Conservation (phyloP, 2,113 vertebrate genomes). For the Misgurnus anguillicaudatus region DNA sequence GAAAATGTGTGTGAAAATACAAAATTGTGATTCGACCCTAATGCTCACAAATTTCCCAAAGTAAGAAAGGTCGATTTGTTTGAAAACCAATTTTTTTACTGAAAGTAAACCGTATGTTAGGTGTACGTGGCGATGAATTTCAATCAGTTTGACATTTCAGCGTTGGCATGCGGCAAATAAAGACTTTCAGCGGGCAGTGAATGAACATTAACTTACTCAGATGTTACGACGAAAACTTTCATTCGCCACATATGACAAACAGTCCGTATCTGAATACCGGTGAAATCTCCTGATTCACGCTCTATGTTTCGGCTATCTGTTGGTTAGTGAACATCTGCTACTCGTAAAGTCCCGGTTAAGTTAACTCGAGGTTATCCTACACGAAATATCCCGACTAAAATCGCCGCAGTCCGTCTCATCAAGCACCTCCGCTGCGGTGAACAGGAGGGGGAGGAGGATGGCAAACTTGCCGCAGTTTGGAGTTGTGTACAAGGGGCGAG, state of each 20-base stretch:
- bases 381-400: not conserved
- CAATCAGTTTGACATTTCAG: slow-evolving; percentile 7
- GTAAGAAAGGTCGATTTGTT: slow-evolving; percentile 41
- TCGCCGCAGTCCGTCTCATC: slow-evolving; percentile 54
- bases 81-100: slow-evolving; percentile 19
- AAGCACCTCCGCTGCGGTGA: slow-evolving; percentile 55
- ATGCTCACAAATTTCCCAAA: not conserved
- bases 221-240: not conserved
- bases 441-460: slow-evolving; percentile 57
- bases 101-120: not conserved
- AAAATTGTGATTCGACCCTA: not conserved
- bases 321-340: not conserved
- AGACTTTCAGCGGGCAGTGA: not conserved
- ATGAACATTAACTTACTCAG: not conserved
- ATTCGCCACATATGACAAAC: slow-evolving; percentile 12
- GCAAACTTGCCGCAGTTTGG: slow-evolving; percentile 76
- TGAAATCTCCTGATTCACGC: not conserved
- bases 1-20: too few relatives aligned
- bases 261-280: not conserved
- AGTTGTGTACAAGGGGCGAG: slow-evolving; percentile 56
- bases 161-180: not conserved
- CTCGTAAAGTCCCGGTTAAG: slow-evolving; percentile 25
- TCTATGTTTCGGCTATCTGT: not conserved
- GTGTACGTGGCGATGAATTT: slow-evolving; percentile 7
- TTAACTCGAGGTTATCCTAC: not conserved